Evolutionary conservation across 2,797 vertebrate genomes (phyloP).

Genomic region (Pangasius larnaudii): DNA sequence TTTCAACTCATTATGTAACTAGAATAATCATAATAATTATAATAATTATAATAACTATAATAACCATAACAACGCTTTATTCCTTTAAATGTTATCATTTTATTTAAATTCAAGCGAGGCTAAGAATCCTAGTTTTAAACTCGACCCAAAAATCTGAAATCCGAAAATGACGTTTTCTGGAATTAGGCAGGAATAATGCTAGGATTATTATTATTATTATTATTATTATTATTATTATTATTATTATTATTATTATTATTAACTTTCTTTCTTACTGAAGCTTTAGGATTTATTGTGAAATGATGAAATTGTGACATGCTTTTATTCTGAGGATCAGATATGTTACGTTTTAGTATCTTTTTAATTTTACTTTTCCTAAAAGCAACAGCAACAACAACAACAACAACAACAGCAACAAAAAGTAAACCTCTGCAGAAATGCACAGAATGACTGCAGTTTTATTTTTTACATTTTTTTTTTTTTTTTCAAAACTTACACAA

Average conservation of each 20-base stretch:
- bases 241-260: neutral
- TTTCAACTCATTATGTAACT: neutral
- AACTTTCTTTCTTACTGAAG: neutral
- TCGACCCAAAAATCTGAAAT: neutral
- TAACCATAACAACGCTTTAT: neutral
- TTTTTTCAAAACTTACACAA: neutral
- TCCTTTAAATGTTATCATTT: neutral
- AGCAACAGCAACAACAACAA: neutral
- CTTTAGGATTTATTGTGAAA: neutral
- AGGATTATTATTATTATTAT: neutral
- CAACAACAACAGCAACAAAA: neutral
- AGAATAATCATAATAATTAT: too few relatives aligned
- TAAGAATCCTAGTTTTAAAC: neutral
- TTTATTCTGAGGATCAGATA: neutral
- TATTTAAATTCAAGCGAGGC: neutral
- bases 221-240: neutral
- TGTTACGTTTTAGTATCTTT: neutral
- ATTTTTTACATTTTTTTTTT: too few relatives aligned
- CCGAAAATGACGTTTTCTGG: neutral
- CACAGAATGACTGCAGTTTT: neutral
- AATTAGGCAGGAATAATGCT: neutral
- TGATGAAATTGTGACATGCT: neutral
- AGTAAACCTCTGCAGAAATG: neutral
- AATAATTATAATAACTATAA: neutral
- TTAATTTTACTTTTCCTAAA: neutral